A percentile compares a stretch with the other conserved stretches of the same genome.
phyloP scores from a whole-genome alignment of 23 tunicate species.

The Trididemnum nubilum region DNA sequence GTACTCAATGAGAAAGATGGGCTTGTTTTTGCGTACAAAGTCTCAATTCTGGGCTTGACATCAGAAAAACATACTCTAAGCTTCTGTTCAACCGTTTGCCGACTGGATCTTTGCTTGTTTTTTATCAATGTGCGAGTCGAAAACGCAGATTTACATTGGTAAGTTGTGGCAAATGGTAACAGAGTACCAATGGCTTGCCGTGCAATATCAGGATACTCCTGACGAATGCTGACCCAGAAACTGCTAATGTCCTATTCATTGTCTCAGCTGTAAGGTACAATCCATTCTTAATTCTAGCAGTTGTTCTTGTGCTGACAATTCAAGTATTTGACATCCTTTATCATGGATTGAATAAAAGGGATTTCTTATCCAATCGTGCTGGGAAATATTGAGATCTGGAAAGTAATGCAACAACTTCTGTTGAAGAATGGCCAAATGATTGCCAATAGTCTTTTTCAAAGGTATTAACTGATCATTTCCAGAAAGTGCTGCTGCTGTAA shows the following conservation, averaged over 20 bases:
- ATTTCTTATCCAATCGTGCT: constrained; percentile 24
- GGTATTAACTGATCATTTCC: background rate
- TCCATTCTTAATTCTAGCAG: constrained; percentile 20
- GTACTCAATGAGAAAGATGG: constrained; percentile 29
- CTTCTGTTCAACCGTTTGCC: constrained; percentile 19
- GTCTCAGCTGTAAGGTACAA: constrained; percentile 26
- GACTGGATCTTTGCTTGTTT: constrained; percentile 27
- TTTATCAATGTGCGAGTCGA: constrained; percentile 11
- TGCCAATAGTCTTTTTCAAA: constrained; percentile 16
- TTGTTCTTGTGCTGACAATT: constrained; percentile 27
- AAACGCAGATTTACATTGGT: constrained; percentile 35
- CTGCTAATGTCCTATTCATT: constrained; percentile 21
- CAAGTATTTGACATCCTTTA: background rate
- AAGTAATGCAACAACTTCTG: constrained; percentile 13
- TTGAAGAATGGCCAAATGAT: constrained; percentile 6
- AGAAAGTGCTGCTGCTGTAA: constrained; percentile 29
- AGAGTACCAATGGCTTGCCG: constrained; percentile 16
- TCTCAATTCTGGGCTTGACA: constrained; percentile 23
- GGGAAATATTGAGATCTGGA: constrained; percentile 22
- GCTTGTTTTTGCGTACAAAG: constrained; percentile 20
- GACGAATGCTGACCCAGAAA: constrained; percentile 23
- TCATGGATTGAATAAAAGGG: constrained; percentile 27
- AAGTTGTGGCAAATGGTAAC: constrained; percentile 27
- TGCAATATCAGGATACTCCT: constrained; percentile 11
- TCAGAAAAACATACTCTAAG: constrained; percentile 30